Evolutionary conservation across 2,797 vertebrate species (phyloP), one percentile per base, ranked within the genome.

Genomic region (Enoplosus armatus): DNA sequence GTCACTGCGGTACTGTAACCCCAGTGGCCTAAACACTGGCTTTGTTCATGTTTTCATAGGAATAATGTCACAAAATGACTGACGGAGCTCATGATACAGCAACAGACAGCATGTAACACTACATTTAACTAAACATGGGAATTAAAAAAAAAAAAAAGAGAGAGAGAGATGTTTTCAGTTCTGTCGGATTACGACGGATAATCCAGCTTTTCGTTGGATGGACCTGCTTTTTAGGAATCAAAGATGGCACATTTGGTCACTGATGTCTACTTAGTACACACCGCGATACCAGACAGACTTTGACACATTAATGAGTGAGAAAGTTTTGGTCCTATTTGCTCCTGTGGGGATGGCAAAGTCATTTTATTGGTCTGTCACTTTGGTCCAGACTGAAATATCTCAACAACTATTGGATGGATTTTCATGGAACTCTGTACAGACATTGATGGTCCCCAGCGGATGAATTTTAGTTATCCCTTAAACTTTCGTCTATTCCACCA

Each of bases 101-200:
- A 56, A 48, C 29, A 82, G 56, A 68, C 31, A 35, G 20, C 29
- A 45, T 54, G 50, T 35, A 51, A 72, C 37, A 66, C 56, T 47
- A 62, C 48, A 66, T 10, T 63, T 18, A 75, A 43, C 26, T 35
- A 39, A 65, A 64, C 65, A 61, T 8, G 1, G 24, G n/a, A 67
- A 39, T 43, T 14, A 26, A 27, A 50, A 45, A 15, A 5, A 54
- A 45, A 75, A 48, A 31, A 31, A 77, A n/a, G n/a, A n/a, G n/a
- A n/a, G n/a, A n/a, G n/a, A n/a, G 11, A 3, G 5, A 18, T n/a
- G 35, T 72, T 82, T 41, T 84, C 47, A 51, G 2, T 60, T 82
- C 60, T 68, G 66, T 67, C 6, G 7, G 74, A 83, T 84, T 83
- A 84, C 33, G 48, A 55, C 61, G 62, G 70, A 83, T 77, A 62